phyloP scores from a whole-genome alignment of 1,140 invertebrate genomes.

The Papilio polytes region DNA sequence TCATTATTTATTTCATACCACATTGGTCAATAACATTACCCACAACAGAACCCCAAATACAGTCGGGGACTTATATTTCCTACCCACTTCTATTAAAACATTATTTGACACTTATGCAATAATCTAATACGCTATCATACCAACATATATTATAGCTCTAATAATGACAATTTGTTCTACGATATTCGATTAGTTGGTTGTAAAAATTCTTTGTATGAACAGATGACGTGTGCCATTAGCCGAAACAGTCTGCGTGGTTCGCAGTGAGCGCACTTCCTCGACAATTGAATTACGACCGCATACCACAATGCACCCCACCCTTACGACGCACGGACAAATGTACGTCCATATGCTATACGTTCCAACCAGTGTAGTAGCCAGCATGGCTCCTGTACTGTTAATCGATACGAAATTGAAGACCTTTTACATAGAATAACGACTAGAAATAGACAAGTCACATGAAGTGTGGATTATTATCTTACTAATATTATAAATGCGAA shows the following conservation, averaged over 20 bases:
- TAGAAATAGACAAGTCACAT: too few relatives aligned
- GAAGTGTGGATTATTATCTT: too few relatives aligned
- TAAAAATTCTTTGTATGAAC: neutral
- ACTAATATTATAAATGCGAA: too few relatives aligned
- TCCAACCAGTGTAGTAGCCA: neutral
- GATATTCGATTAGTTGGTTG: neutral
- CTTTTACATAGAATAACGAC: too few relatives aligned
- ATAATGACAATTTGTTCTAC: neutral
- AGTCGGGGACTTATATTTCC: neutral
- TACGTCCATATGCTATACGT: neutral
- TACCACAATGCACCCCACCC: conserved; percentile 21
- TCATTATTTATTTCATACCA: neutral
- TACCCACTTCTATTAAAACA: neutral
- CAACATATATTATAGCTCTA: neutral
- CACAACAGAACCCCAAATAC: conserved; percentile 5
- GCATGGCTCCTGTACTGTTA: neutral
- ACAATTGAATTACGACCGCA: conserved; percentile 32
- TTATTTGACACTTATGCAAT: neutral
- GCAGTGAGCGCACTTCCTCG: conserved; percentile 13
- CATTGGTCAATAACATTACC: neutral
- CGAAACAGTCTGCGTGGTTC: conserved; percentile 3
- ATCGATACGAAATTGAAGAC: neutral
- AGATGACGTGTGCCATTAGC: conserved; percentile 3
- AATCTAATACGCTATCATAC: neutral
- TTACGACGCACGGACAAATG: neutral